phyloP scores from a whole-genome alignment of 2,888 invertebrate species.

The Dasysyrphus albostriatus region DNA sequence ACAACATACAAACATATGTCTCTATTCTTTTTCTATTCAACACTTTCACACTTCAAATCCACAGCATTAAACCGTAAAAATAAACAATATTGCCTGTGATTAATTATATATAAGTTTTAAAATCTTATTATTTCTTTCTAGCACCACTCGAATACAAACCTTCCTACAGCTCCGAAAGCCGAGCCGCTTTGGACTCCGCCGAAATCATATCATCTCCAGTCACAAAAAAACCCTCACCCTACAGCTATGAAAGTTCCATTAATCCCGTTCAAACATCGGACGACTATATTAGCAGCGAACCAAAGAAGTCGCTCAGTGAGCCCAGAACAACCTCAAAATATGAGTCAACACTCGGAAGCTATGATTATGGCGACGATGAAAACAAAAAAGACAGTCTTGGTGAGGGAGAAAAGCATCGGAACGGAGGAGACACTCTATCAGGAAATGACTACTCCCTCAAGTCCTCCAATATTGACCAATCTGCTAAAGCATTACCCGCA shows the following conservation, averaged over 20 bases:
- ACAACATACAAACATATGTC: too few relatives aligned
- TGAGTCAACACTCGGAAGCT: constrained; percentile 71
- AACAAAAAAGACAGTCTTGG: constrained; percentile 83
- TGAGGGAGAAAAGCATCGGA: constrained; percentile 81
- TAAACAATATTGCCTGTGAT: background rate
- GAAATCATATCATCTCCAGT: constrained; percentile 71
- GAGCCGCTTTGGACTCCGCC: constrained; percentile 78
- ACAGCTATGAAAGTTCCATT: constrained; percentile 77
- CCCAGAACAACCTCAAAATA: constrained; percentile 70
- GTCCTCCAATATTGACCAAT: constrained; percentile 68
- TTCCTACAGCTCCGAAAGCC: constrained; percentile 81
- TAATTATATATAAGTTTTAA: background rate
- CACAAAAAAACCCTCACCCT: constrained; percentile 77
- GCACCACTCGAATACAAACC: constrained; percentile 83
- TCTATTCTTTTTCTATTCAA: too few relatives aligned
- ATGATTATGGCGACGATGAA: constrained; percentile 82
- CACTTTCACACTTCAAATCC: background rate
- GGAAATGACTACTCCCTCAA: constrained; percentile 76
- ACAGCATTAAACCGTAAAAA: background rate
- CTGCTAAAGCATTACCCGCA: constrained; percentile 68
- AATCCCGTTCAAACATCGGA: constrained; percentile 71
- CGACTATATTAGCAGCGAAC: constrained; percentile 76
- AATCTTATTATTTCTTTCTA: constrained; percentile 61
- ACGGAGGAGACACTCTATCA: constrained; percentile 69
- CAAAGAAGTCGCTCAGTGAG: constrained; percentile 74